Conservation (phyloP, 92 coral and sea anemone genomes). For the Parazoanthus swiftii region DNA sequence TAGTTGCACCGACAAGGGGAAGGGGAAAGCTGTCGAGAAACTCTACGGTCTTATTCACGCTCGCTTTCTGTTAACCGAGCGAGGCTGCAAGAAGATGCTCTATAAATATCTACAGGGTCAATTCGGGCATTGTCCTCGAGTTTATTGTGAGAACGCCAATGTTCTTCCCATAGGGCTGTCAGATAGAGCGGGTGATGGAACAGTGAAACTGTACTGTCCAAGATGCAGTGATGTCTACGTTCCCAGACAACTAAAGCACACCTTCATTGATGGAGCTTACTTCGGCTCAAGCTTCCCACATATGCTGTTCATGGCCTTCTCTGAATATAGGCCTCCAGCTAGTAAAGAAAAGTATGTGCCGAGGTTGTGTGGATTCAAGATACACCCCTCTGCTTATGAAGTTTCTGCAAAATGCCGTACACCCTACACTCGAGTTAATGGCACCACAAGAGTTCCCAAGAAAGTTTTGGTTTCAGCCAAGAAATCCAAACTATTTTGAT, state of each 20-base stretch:
- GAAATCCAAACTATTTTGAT: conserved; percentile 14
- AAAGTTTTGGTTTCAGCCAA: conserved; percentile 15
- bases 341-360: conserved; percentile 70
- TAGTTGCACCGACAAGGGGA: conserved; percentile 52
- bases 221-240: conserved; percentile 77
- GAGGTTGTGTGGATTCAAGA: conserved; percentile 77
- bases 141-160: conserved; percentile 67
- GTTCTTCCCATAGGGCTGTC: conserved; percentile 87
- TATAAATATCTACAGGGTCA: conserved; percentile 79
- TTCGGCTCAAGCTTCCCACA: conserved; percentile 88
- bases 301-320: conserved; percentile 85
- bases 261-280: conserved; percentile 78
- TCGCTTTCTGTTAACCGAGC: conserved; percentile 69
- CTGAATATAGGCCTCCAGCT: conserved; percentile 71
- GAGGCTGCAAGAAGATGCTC: conserved; percentile 82
- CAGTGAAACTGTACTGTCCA: conserved; percentile 83
- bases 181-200: conserved; percentile 80
- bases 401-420: conserved; percentile 38
- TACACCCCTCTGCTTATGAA: conserved; percentile 70
- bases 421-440: conserved; percentile 46
- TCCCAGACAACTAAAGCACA: conserved; percentile 68
- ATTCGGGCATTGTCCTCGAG: conserved; percentile 89
- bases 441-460: conserved; percentile 44
- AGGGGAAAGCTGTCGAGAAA: conserved; percentile 69
- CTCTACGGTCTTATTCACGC: conserved; percentile 83